Evolutionary conservation across 2,113 vertebrate genomes (phyloP).

Genomic region (Pao palembangensis): DNA sequence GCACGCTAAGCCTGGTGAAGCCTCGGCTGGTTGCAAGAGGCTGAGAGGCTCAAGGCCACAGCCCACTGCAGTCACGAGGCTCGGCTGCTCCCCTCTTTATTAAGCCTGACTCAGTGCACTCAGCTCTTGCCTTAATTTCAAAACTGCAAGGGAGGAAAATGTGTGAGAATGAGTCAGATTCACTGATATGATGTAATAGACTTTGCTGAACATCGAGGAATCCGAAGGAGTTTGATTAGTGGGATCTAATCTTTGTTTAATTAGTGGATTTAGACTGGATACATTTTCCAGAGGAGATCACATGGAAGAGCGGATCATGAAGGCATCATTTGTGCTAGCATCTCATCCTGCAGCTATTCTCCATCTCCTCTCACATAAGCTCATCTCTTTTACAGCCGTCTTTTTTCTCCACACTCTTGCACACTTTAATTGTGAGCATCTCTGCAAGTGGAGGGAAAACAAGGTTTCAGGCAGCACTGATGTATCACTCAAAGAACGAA

Average conservation of each 20-base stretch:
- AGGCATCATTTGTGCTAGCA: slow-evolving; percentile 46
- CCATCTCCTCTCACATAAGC: slow-evolving; percentile 36
- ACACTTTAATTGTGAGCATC: slow-evolving; percentile 46
- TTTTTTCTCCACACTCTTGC: slow-evolving; percentile 25
- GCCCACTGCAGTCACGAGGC: slow-evolving; percentile 67
- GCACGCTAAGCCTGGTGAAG: slow-evolving; percentile 70
- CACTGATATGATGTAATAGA: slow-evolving; percentile 76
- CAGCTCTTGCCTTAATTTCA: slow-evolving; percentile 70
- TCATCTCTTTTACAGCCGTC: slow-evolving; percentile 33
- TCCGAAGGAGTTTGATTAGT: slow-evolving; percentile 71
- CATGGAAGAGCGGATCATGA: slow-evolving; percentile 26
- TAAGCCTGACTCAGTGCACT: slow-evolving; percentile 67
- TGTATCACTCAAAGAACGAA: too few relatives aligned
- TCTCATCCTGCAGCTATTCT: slow-evolving; percentile 38
- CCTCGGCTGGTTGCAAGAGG: slow-evolving; percentile 59
- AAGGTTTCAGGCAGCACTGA: too few relatives aligned
- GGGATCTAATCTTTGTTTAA: slow-evolving; percentile 73
- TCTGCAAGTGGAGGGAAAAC: slow-evolving; percentile 33
- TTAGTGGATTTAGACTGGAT: slow-evolving; percentile 68
- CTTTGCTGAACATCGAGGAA: slow-evolving; percentile 74
- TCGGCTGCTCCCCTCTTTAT: slow-evolving; percentile 78
- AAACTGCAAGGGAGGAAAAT: slow-evolving; percentile 57
- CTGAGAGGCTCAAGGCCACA: slow-evolving; percentile 67
- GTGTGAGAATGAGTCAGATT: slow-evolving; percentile 76
- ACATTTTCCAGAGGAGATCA: slow-evolving; percentile 26